Percentiles rank a stretch among this genome's conserved stretches.
Evolutionary conservation across 1,140 invertebrate genomes (phyloP).

Genomic region (Phenacoccus solenopsis): DNA sequence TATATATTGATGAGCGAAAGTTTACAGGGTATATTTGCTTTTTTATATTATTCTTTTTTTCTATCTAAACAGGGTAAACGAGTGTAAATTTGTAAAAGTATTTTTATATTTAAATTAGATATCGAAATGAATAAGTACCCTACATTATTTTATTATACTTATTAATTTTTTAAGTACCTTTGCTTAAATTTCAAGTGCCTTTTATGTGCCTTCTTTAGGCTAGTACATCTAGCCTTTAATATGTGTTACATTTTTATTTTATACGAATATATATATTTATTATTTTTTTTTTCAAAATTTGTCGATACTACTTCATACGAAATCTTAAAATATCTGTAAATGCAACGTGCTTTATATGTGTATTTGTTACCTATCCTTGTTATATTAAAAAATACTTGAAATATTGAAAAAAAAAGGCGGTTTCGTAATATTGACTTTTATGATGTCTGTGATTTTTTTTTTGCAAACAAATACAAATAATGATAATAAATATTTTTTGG

Average conservation of each 20-base stretch:
- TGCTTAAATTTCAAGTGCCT: constrained; percentile 1
- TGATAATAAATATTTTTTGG: no score
- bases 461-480: not conserved
- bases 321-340: no score
- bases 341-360: no score
- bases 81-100: not conserved
- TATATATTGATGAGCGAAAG: not conserved
- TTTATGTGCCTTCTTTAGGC: constrained; percentile 5
- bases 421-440: no score
- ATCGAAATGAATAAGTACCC: no score
- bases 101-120: no score
- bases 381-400: no score
- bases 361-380: no score
- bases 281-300: not conserved
- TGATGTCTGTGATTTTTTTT: not conserved
- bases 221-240: not conserved
- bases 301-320: not conserved
- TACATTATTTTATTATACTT: not conserved
- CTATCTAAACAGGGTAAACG: constrained; percentile 4
- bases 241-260: not conserved
- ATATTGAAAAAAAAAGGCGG: no score
- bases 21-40: not conserved
- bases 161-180: not conserved
- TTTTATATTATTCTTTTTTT: not conserved
- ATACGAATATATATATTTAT: not conserved